Base-by-base conservation (phyloP, 2,113 vertebrate species). In the Felis catus region DNA sequence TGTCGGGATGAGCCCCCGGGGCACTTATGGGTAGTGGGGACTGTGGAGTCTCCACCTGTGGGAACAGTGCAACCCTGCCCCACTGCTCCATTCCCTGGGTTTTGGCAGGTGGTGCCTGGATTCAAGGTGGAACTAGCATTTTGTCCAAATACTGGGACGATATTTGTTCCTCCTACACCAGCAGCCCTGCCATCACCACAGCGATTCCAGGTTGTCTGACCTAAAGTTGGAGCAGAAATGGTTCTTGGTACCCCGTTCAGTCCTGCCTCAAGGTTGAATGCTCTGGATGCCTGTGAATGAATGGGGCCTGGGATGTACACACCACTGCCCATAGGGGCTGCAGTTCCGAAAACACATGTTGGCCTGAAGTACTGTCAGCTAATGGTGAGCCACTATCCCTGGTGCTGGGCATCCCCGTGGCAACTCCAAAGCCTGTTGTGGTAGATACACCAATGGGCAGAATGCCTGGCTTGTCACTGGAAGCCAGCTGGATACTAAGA, bases 81-180 rank as follows among this genome's bases (percentile, higher is more conserved):
- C 45, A 45, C 45, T 45, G 45, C 45, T 45, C 45, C 45, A 45
- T 7, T 45, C 45, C 45, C 45, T 9, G 7, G 45, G 45, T 45
- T 45, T 45, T 70, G 68, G 68, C 21, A 19, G 27, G 3, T 7
- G 13, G 29, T 78, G 1, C 19, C 25, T 13, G 18, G 25, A 16
- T 33, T 39, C 21, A 33, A 51, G 13, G 8, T 25, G 31, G 39
- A 31, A 25, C 0, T 5, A 48, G 48, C 11, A 12, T 15, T 27
- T 13, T 41, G 98, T 99, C 99, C 98, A 19, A 99, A 99, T 4
- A 93, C 84, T 1, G 99, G 97, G 82, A 99, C 99, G 97, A 98
- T 88, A 79, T 96, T 98, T 83, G 90, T 61, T 86, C 98, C 84
- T 12, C 89, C 90, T 95, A 94, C 98, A 73, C 97, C 94, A 0